Evolutionary conservation across 2,888 invertebrate genomes (phyloP).

Genomic region (Lordiphosa andalusiaca): DNA sequence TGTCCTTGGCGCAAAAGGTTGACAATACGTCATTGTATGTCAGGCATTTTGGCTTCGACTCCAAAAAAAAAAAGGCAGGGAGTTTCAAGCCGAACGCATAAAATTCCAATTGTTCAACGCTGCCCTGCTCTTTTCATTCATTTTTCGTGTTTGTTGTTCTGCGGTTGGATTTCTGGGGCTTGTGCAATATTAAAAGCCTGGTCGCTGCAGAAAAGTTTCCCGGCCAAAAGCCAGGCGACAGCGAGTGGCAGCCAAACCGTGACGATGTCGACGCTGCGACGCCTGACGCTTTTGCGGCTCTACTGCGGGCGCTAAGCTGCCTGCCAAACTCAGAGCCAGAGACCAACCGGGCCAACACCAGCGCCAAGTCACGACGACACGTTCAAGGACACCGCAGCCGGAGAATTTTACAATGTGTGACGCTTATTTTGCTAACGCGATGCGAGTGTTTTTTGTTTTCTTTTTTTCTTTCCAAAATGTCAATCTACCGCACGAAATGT

Average conservation of each 20-base stretch:
- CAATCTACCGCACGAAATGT: constrained; percentile 52
- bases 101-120: constrained; percentile 68
- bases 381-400: constrained; percentile 59
- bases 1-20: constrained; percentile 45
- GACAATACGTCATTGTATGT: constrained; percentile 67
- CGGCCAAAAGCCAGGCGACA: constrained; percentile 42
- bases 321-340: constrained; percentile 44
- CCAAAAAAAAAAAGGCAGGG: constrained; percentile 38
- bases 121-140: constrained; percentile 31
- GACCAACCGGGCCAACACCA: constrained; percentile 12
- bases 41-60: constrained; percentile 58
- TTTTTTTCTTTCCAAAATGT: constrained; percentile 38
- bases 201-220: constrained; percentile 50
- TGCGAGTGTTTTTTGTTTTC: too few relatives aligned
- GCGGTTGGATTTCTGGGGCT: constrained; percentile 21
- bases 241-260: constrained; percentile 56
- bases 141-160: constrained; percentile 10
- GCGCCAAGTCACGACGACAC: constrained; percentile 29
- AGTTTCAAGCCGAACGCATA: constrained; percentile 49
- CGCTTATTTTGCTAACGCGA: constrained; percentile 52
- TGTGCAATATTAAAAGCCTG: constrained; percentile 73
- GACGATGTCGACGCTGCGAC: constrained; percentile 36
- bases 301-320: constrained; percentile 54
- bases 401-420: constrained; percentile 52
- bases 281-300: constrained; percentile 52